Conservation (phyloP, 2,888 invertebrate species). For the Exocentrus adspersus region DNA sequence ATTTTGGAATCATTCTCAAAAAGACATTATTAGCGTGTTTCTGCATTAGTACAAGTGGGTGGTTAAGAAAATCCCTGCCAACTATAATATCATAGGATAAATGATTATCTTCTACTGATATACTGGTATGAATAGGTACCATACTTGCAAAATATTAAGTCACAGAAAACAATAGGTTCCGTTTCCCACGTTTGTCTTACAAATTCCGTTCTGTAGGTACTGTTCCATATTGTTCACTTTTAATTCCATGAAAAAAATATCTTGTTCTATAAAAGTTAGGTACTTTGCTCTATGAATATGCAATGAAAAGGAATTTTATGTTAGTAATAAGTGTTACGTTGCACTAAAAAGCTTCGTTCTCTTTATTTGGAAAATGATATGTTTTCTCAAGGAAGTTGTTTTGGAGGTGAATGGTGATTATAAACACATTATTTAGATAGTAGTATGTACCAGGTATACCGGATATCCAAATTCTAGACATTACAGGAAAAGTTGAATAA, state of each 20-base stretch:
- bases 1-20: too few relatives aligned
- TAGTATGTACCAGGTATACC: too few relatives aligned
- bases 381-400: slow-evolving; percentile 18
- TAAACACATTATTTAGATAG: not conserved
- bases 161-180: slow-evolving; percentile 38
- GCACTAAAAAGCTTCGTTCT: not conserved
- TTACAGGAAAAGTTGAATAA: too few relatives aligned
- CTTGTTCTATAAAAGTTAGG: not conserved
- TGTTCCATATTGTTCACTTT: slow-evolving; percentile 16
- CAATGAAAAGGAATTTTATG: slow-evolving; percentile 10
- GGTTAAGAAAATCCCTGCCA: too few relatives aligned
- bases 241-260: not conserved
- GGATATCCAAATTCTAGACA: too few relatives aligned
- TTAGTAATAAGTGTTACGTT: not conserved
- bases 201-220: slow-evolving; percentile 28
- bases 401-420: not conserved
- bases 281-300: slow-evolving; percentile 13
- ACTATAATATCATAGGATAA: too few relatives aligned
- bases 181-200: slow-evolving; percentile 45
- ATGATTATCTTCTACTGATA: too few relatives aligned
- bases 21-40: too few relatives aligned
- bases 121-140: slow-evolving; percentile 31
- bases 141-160: slow-evolving; percentile 49
- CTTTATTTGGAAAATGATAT: not conserved
- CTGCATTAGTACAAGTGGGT: too few relatives aligned